A percentile compares a stretch with the other conserved stretches of the same genome.
Conservation (phyloP, 2,113 vertebrate species). For the Ochotona princeps region DNA sequence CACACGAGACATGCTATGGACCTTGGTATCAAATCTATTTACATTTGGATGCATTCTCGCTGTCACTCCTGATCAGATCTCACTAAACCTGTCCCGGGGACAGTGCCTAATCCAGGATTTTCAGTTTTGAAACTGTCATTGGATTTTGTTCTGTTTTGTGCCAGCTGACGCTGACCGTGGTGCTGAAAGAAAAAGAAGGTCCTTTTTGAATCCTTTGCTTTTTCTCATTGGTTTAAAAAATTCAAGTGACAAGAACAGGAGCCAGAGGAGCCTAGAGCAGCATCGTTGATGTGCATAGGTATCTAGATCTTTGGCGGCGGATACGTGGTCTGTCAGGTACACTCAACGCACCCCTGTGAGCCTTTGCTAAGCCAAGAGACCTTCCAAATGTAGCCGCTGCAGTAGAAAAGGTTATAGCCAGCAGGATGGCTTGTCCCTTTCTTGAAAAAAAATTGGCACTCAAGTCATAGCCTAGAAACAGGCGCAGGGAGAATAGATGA, state of each 20-base stretch:
- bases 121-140: conserved; percentile 30
- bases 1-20: neutral
- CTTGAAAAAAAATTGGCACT: conserved; percentile 43
- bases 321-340: conserved; percentile 37
- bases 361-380: neutral
- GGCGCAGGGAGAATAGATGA: conserved; percentile 2
- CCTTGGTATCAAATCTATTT: conserved; percentile 18
- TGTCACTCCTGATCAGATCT: neutral
- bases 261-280: conserved; percentile 36
- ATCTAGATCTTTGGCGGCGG: conserved; percentile 2
- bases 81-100: neutral
- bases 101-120: neutral
- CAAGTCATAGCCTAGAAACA: conserved; percentile 53
- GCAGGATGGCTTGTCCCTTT: conserved; percentile 46
- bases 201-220: conserved; percentile 38
- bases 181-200: conserved; percentile 70
- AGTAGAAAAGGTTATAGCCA: conserved; percentile 53
- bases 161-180: conserved; percentile 66
- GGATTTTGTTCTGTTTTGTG: neutral
- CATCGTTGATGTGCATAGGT: neutral
- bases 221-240: conserved; percentile 62
- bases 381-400: neutral
- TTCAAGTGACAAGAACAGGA: conserved; percentile 53
- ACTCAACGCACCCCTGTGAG: neutral
- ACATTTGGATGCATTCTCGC: neutral